These are phyloP conservation scores for Latrodectus hesperus DNA, from an alignment of 2,888 invertebrate genomes.

Conservation along the genomic window DNA sequence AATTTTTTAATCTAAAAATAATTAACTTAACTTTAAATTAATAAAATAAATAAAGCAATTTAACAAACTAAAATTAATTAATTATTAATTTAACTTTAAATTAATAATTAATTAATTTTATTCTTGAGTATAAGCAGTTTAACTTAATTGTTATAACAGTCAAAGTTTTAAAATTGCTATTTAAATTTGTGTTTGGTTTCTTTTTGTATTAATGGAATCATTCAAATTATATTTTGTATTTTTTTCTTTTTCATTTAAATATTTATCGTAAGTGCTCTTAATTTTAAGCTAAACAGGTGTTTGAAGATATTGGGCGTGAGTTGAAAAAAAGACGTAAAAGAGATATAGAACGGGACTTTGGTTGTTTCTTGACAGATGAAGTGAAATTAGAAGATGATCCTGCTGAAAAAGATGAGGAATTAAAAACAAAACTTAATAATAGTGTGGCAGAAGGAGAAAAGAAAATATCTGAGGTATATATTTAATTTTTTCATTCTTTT, in stretches of 20 bases:
- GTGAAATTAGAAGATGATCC: conserved; percentile 79
- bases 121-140: no score
- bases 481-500: background rate
- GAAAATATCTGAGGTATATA: conserved; percentile 71
- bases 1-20: no score
- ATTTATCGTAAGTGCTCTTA: background rate
- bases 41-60: no score
- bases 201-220: background rate
- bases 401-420: conserved; percentile 78
- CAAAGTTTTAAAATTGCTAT: background rate
- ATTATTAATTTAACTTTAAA: no score
- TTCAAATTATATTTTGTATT: no score
- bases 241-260: background rate
- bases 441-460: conserved; percentile 76
- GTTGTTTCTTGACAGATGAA: conserved; percentile 76
- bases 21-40: no score
- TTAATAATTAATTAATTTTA: no score
- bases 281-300: conserved; percentile 80
- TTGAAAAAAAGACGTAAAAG: conserved; percentile 81
- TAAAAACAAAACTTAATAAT: conserved; percentile 79
- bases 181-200: background rate
- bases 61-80: no score
- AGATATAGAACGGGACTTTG: conserved; percentile 77
- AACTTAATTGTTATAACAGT: no score
- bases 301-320: conserved; percentile 81